Percentiles rank a stretch among this genome's conserved stretches.
These are phyloP conservation scores for Macrobrachium rosenbergii DNA, from an alignment of 1,140 invertebrate genomes.

Conservation along the genomic window DNA sequence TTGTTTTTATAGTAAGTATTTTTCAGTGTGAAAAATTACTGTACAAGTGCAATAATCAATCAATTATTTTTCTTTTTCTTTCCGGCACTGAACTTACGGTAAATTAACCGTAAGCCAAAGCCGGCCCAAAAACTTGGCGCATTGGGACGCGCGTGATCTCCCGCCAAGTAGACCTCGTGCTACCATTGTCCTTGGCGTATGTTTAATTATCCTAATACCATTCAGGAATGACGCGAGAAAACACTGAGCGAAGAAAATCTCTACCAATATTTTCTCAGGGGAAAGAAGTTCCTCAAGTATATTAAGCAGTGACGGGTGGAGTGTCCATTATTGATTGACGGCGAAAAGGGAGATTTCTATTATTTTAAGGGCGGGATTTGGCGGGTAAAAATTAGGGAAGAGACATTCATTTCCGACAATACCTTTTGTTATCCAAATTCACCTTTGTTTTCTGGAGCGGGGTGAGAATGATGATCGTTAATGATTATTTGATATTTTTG, in stretches of 20 bases:
- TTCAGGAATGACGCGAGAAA: slow-evolving; percentile 18
- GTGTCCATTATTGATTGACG: slow-evolving; percentile 1
- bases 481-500: neutral
- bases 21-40: no score
- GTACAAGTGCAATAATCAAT: no score
- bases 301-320: neutral
- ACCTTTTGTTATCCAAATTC: no score
- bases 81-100: no score
- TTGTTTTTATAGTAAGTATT: no score
- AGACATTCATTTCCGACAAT: no score
- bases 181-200: slow-evolving; percentile 15
- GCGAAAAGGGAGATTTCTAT: neutral
- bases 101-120: no score
- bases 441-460: neutral
- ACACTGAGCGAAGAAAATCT: slow-evolving; percentile 11
- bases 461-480: neutral
- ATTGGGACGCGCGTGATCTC: neutral
- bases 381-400: no score
- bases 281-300: neutral
- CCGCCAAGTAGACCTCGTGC: neutral
- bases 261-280: slow-evolving; percentile 46
- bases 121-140: no score
- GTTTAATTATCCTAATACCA: slow-evolving; percentile 43
- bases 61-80: no score
- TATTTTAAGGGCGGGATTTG: neutral